Percentiles rank a stretch among this genome's conserved stretches.
phyloP scores from a whole-genome alignment of 2,113 vertebrate species.

The Abramis brama region DNA sequence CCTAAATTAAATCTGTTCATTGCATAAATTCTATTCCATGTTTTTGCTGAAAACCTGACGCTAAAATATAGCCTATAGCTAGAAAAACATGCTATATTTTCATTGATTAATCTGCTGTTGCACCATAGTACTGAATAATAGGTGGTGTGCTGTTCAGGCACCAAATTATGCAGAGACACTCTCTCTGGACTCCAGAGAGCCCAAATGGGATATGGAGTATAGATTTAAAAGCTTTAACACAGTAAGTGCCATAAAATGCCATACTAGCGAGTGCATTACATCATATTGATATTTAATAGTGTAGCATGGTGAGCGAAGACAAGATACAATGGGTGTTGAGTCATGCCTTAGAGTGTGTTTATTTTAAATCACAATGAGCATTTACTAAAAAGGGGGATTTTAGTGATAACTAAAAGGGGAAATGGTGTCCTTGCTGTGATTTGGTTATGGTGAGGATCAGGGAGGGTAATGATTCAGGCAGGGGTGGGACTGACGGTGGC shows the following conservation, averaged over 20 bases:
- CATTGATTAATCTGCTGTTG: no score
- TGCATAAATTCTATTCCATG: background rate
- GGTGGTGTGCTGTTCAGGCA: background rate
- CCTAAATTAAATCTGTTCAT: background rate
- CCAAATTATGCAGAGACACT: background rate
- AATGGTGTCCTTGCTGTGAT: background rate
- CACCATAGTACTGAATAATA: background rate
- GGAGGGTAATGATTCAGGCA: background rate
- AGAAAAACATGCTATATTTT: background rate
- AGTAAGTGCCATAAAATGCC: background rate
- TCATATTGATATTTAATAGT: constrained; percentile 43
- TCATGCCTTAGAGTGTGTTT: background rate
- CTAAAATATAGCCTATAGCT: background rate
- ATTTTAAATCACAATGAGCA: background rate
- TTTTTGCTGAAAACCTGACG: background rate
- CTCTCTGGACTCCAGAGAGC: background rate
- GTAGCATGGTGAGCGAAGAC: background rate
- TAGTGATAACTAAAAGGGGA: background rate
- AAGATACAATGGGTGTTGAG: background rate
- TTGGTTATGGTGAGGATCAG: background rate
- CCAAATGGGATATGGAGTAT: background rate
- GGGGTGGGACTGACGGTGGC: background rate
- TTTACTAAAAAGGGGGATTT: background rate
- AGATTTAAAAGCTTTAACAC: background rate
- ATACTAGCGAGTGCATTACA: constrained; percentile 19